These are phyloP conservation scores for Diplodus puntazzo DNA, from an alignment of 2,797 vertebrate species.

Conservation along the genomic window DNA sequence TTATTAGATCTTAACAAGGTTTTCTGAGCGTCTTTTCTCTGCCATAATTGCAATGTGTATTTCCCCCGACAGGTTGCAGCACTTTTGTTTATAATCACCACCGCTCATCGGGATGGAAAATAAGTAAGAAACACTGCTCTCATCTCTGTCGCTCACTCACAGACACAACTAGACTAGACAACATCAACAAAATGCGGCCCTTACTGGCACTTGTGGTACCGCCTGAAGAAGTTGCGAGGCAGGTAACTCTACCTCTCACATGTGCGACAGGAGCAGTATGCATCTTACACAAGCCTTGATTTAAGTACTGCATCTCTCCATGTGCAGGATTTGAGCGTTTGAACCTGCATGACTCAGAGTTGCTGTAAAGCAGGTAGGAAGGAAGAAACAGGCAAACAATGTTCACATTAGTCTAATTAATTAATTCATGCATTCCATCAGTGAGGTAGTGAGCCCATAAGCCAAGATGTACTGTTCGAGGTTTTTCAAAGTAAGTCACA, in stretches of 20 bases:
- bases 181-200: conserved; percentile 25
- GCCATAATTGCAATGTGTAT: conserved; percentile 58
- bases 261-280: conserved; percentile 2
- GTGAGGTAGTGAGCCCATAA: conserved; percentile 4
- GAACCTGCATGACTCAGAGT: background rate
- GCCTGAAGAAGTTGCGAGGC: conserved; percentile 8
- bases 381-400: conserved; percentile 4
- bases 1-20: conserved; percentile 60
- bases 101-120: conserved; percentile 58
- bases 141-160: conserved; percentile 8
- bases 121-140: conserved; percentile 37
- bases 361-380: background rate
- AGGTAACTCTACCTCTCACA: conserved; percentile 5
- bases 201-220: conserved; percentile 29
- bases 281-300: background rate
- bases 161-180: conserved; percentile 22
- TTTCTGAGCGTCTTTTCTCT: conserved; percentile 56
- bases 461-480: conserved; percentile 29
- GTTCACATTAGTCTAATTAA: conserved; percentile 15
- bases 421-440: conserved; percentile 24
- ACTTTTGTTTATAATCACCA: conserved; percentile 64
- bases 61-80: conserved; percentile 48
- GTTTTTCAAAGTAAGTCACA: conserved; percentile 38
- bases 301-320: background rate
- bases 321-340: background rate